Evolutionary conservation across 2,888 invertebrate genomes (phyloP).

Genomic region (Lepidocyrtoides sp.): DNA sequence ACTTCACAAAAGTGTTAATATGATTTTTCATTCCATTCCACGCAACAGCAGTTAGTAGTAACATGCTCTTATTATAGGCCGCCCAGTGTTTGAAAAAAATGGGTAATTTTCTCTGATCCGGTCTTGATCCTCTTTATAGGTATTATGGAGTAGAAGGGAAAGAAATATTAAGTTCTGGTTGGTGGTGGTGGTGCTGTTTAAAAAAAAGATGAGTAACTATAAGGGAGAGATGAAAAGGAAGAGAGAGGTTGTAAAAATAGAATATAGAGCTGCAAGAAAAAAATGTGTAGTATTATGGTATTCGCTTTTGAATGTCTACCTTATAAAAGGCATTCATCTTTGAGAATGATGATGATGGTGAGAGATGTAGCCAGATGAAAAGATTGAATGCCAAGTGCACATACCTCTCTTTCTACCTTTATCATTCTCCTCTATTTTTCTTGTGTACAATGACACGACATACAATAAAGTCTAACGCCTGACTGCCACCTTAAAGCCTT

Average conservation of each 20-base stretch:
- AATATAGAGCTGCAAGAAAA: conserved; percentile 15
- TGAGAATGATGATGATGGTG: conserved; percentile 60
- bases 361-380: conserved; percentile 64
- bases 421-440: conserved; percentile 9
- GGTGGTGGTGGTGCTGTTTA: conserved; percentile 3
- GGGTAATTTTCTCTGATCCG: conserved; percentile 73
- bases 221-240: background rate
- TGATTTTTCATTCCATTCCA: conserved; percentile 22
- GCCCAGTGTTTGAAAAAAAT: conserved; percentile 76
- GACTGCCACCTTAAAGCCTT: conserved; percentile 52
- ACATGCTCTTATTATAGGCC: conserved; percentile 60
- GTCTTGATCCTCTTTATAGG: conserved; percentile 73
- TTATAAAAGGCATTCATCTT: conserved; percentile 60
- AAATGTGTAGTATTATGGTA: background rate
- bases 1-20: conserved; percentile 71
- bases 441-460: conserved; percentile 13
- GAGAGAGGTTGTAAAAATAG: conserved; percentile 11
- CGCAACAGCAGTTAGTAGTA: background rate
- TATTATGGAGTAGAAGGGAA: background rate
- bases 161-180: background rate
- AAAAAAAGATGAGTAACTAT: background rate
- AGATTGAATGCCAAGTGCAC: conserved; percentile 78
- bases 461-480: conserved; percentile 46
- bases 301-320: conserved; percentile 73
- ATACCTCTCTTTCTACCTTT: conserved; percentile 37